These are phyloP conservation scores for Cyrtorhinus lividipennis DNA, from an alignment of 1,140 invertebrate genomes.

Conservation along the genomic window DNA sequence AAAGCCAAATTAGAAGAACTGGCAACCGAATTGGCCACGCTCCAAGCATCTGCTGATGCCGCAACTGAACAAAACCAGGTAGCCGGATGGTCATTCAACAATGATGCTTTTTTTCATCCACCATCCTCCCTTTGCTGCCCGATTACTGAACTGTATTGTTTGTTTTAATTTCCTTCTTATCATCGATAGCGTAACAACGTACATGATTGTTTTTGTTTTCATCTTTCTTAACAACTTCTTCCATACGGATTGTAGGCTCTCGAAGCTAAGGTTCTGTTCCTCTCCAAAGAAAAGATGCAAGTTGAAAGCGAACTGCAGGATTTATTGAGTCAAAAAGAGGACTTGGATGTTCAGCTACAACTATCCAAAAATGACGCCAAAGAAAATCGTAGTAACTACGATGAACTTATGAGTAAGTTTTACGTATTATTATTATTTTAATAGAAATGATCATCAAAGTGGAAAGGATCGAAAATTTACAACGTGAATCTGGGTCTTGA, in stretches of 20 bases:
- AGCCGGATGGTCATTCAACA: no score
- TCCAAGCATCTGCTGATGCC: slow-evolving; percentile 31
- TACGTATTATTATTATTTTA: background rate
- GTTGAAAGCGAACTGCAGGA: slow-evolving; percentile 51
- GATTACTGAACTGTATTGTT: background rate
- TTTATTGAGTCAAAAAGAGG: slow-evolving; percentile 45
- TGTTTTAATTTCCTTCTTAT: no score
- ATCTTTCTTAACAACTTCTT: no score
- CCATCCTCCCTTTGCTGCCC: slow-evolving; percentile 19
- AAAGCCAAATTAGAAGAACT: slow-evolving; percentile 34
- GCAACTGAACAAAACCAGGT: slow-evolving; percentile 36
- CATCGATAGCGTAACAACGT: no score
- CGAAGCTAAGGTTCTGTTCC: slow-evolving; percentile 34
- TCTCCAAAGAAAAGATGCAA: slow-evolving; percentile 40
- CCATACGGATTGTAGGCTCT: slow-evolving; percentile 34
- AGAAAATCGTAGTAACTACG: slow-evolving; percentile 15
- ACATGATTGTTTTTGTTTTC: no score
- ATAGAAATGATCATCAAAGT: background rate
- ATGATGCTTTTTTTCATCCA: background rate
- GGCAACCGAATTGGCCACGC: slow-evolving; percentile 27
- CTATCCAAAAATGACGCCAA: slow-evolving; percentile 26
- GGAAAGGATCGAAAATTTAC: no score
- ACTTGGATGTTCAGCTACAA: slow-evolving; percentile 41
- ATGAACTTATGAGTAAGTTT: background rate
- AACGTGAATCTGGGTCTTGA: no score